These are phyloP conservation scores for Ceratina japonica DNA, from an alignment of 1,140 invertebrate genomes.

Conservation along the genomic window DNA sequence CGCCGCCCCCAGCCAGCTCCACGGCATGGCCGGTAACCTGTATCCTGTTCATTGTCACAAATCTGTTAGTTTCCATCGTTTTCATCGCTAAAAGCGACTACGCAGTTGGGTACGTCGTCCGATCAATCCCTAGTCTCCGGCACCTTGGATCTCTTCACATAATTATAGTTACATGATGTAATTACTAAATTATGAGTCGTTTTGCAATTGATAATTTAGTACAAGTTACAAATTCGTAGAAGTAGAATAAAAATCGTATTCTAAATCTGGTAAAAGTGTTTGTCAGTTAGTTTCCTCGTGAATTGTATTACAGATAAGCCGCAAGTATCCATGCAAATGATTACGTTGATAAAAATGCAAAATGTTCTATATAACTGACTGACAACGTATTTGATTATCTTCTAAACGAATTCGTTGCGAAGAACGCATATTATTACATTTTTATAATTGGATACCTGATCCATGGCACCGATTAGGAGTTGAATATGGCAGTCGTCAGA, in stretches of 20 bases:
- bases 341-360: too few relatives aligned
- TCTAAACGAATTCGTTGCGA: not conserved
- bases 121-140: not conserved
- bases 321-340: too few relatives aligned
- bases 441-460: not conserved
- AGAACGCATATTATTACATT: not conserved
- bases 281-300: too few relatives aligned
- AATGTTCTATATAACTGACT: too few relatives aligned
- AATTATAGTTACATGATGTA: too few relatives aligned
- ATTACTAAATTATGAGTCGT: too few relatives aligned
- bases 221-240: too few relatives aligned
- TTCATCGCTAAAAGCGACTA: not conserved
- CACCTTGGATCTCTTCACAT: constrained; percentile 11
- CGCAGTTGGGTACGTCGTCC: constrained; percentile 8
- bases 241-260: too few relatives aligned
- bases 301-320: too few relatives aligned
- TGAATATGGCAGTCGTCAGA: constrained; percentile 32
- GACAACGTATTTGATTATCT: too few relatives aligned
- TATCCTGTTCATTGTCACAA: constrained; percentile 73
- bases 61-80: constrained; percentile 45
- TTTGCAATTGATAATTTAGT: too few relatives aligned
- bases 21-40: constrained; percentile 78
- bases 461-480: constrained; percentile 18
- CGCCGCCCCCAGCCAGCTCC: constrained; percentile 77
- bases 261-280: too few relatives aligned